Evolutionary conservation across 2,888 invertebrate genomes (phyloP).

Genomic region (Netelia fuscicornis): DNA sequence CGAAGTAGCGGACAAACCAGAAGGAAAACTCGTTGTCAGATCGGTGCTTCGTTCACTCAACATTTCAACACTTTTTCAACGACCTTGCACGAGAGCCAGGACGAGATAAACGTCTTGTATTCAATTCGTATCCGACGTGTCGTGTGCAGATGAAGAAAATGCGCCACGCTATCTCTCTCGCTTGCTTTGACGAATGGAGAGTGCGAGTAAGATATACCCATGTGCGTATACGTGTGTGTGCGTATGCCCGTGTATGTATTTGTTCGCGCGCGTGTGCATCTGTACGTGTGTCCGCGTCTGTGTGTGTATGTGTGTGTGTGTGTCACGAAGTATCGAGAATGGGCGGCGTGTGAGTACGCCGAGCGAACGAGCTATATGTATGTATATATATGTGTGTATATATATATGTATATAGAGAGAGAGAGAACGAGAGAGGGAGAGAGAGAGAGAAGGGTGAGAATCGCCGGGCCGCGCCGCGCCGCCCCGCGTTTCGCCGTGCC

Average conservation of each 20-base stretch:
- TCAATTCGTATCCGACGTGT: conserved; percentile 20
- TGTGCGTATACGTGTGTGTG: not conserved
- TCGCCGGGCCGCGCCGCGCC: conserved; percentile 52
- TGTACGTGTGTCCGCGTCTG: not conserved
- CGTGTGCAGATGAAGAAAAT: conserved; percentile 37
- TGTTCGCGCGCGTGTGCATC: not conserved
- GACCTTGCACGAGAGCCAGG: not conserved
- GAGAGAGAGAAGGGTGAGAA: conserved; percentile 54
- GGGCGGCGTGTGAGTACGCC: conserved; percentile 23
- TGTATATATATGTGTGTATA: not conserved
- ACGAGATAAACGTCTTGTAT: conserved; percentile 14
- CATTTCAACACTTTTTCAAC: conserved; percentile 39
- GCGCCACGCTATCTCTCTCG: conserved; percentile 5
- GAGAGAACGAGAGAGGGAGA: conserved; percentile 22
- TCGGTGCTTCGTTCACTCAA: not conserved
- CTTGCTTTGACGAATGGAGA: conserved; percentile 12
- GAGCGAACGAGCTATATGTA: not conserved
- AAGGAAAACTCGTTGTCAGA: not conserved
- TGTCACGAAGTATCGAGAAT: not conserved
- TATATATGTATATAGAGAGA: conserved; percentile 7
- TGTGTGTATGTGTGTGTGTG: not conserved
- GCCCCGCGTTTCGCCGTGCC: conserved; percentile 44
- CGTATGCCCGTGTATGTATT: not conserved
- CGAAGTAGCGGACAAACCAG: not conserved
- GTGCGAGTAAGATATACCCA: not conserved